phyloP scores from a whole-genome alignment of 2,797 vertebrate species.

The Rousettus madagascariensis region DNA sequence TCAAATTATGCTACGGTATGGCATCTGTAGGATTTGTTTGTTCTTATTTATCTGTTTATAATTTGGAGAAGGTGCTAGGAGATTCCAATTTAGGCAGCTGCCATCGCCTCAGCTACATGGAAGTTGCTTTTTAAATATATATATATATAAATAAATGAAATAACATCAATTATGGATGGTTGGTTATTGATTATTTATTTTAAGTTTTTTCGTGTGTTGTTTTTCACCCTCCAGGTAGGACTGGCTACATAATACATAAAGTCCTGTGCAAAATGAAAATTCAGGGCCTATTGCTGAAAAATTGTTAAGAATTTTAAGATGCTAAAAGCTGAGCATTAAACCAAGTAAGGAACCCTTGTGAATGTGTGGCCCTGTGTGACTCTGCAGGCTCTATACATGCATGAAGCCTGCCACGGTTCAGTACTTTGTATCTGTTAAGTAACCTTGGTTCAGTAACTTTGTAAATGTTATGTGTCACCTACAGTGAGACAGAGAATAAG shows the following conservation, averaged over 20 bases:
- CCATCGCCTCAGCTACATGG: background rate
- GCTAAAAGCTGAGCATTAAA: background rate
- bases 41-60: background rate
- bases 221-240: background rate
- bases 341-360: background rate
- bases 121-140: background rate
- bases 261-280: background rate
- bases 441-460: background rate
- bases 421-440: background rate
- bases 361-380: background rate
- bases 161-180: background rate
- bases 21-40: background rate
- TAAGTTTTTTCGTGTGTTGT: background rate
- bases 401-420: fast-evolving
- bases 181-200: slow-evolving; percentile 45
- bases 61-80: background rate
- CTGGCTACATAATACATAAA: background rate
- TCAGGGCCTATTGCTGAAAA: background rate
- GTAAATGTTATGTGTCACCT: background rate
- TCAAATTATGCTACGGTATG: background rate
- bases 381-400: fast-evolving
- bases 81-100: background rate
- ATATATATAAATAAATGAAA: background rate
- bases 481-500: background rate
- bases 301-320: background rate